Evolutionary conservation across 2,113 vertebrate genomes (phyloP).

Genomic region (Cheirogaleus medius): DNA sequence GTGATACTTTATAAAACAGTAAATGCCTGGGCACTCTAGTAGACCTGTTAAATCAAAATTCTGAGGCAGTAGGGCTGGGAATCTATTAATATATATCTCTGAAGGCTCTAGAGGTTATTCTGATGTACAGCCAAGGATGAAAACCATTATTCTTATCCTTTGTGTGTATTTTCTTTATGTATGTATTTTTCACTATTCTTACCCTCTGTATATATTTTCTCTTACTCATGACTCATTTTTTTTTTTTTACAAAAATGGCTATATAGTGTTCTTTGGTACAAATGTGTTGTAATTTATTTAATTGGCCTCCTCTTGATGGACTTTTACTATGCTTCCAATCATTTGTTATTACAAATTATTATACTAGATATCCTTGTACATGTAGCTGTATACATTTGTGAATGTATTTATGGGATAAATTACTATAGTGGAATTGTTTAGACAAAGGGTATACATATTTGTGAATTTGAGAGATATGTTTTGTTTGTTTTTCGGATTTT

Average conservation of each 20-base stretch:
- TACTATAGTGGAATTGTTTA: background rate
- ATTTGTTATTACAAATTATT: background rate
- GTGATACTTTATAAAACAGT: background rate
- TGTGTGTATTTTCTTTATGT: background rate
- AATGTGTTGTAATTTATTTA: background rate
- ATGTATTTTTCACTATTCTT: background rate
- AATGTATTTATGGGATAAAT: slow-evolving; percentile 9
- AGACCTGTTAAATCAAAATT: background rate
- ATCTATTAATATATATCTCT: background rate
- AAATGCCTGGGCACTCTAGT: background rate
- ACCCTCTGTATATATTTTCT: background rate
- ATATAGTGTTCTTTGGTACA: background rate
- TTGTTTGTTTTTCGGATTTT: background rate
- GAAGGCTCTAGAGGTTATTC: background rate
- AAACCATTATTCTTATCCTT: background rate
- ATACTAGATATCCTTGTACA: background rate
- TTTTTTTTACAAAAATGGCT: background rate
- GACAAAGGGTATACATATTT: background rate
- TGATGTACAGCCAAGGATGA: background rate
- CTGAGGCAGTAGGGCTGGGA: background rate
- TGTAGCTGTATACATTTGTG: background rate
- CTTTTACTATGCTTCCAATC: background rate
- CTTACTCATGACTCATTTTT: background rate
- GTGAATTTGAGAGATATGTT: background rate
- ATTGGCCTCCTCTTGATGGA: background rate